phyloP scores from a whole-genome alignment of 2,888 invertebrate species.

The Pediacus dermestoides region DNA sequence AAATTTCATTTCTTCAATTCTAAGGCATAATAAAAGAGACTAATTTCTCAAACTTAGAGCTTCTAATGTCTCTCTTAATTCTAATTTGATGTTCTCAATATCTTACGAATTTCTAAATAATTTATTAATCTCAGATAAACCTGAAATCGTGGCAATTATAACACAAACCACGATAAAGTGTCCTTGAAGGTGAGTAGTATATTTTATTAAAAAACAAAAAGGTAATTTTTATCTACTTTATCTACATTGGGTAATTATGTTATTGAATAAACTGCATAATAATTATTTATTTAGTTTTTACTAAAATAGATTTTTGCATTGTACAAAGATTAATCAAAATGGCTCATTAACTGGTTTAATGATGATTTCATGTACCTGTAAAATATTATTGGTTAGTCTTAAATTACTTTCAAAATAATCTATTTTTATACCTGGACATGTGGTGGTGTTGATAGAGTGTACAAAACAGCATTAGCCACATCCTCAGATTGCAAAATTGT shows the following conservation, averaged over 20 bases:
- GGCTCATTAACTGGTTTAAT: background rate
- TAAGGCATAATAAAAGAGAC: no score
- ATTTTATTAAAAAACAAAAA: no score
- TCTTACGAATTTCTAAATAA: no score
- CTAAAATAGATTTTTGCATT: background rate
- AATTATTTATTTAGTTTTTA: background rate
- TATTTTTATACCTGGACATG: slow-evolving; percentile 2
- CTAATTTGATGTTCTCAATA: no score
- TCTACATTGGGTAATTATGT: background rate
- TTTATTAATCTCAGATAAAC: no score
- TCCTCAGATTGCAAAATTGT: background rate
- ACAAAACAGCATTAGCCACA: background rate
- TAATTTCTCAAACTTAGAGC: no score
- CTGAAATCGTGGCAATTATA: no score
- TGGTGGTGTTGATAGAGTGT: slow-evolving; percentile 7
- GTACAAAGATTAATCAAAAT: background rate
- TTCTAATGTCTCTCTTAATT: no score
- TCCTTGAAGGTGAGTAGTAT: no score
- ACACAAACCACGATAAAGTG: no score
- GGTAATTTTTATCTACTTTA: no score
- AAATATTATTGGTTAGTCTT: background rate
- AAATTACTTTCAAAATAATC: background rate
- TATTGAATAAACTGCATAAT: background rate
- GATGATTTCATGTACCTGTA: background rate
- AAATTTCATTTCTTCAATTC: no score